Conservation (phyloP, 1,140 invertebrate genomes). For the Araneus ventricosus region DNA sequence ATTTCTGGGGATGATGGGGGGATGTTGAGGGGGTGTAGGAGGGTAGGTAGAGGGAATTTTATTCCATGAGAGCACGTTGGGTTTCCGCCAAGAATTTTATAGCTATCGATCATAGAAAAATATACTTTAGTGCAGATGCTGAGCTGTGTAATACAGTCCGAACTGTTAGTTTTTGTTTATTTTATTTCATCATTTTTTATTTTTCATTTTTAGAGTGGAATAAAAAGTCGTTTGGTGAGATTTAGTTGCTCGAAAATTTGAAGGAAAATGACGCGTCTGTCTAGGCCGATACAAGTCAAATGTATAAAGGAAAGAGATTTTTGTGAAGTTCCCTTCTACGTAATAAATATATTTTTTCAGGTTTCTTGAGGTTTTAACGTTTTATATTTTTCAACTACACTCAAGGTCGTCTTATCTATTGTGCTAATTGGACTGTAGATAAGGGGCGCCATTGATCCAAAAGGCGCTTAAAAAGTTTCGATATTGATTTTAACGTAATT, state of each 20-base stretch:
- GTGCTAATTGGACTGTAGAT: no score
- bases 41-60: not conserved
- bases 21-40: not conserved
- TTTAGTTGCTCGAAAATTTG: not conserved
- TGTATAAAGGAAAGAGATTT: no score
- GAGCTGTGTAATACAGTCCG: not conserved
- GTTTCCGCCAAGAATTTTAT: constrained; percentile 60
- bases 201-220: not conserved
- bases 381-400: no score
- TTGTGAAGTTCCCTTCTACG: no score
- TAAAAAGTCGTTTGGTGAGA: not conserved
- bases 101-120: constrained; percentile 45
- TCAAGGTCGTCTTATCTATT: no score
- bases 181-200: not conserved
- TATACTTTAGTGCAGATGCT: not conserved
- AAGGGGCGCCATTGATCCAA: no score
- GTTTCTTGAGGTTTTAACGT: no score
- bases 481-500: no score
- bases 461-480: no score
- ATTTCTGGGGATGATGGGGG: not conserved
- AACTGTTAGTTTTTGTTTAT: not conserved
- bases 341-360: no score
- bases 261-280: not conserved
- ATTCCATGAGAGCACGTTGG: constrained; percentile 16
- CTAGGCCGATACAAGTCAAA: no score